Conservation (phyloP, 2,888 invertebrate genomes). For the Oscheius sp. region DNA sequence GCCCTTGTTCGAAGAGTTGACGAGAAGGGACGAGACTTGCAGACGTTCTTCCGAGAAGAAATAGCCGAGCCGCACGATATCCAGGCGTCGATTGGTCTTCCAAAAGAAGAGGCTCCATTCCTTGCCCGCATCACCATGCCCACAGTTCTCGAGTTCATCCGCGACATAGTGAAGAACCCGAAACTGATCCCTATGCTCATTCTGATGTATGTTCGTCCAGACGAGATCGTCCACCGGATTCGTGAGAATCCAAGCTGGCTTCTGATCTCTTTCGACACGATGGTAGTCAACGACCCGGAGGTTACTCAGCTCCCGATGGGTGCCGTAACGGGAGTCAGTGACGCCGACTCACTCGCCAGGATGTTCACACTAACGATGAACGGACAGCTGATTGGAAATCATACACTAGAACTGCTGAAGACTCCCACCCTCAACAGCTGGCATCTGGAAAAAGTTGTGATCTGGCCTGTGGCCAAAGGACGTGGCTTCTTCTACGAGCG, state of each 20-base stretch:
- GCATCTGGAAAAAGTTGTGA: conserved; percentile 65
- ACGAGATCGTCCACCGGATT: conserved; percentile 55
- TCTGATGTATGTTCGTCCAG: conserved; percentile 51
- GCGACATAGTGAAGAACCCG: conserved; percentile 50
- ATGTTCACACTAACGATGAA: conserved; percentile 52
- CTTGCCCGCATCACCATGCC: conserved; percentile 59
- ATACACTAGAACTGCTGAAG: conserved; percentile 51
- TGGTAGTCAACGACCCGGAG: conserved; percentile 63
- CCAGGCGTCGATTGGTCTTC: conserved; percentile 60
- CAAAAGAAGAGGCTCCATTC: conserved; percentile 43
- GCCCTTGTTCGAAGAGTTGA: conserved; percentile 58
- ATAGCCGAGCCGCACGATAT: conserved; percentile 59
- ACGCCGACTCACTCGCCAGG: conserved; percentile 57
- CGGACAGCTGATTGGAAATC: conserved; percentile 57
- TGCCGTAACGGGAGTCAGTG: conserved; percentile 63
- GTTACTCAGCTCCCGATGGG: conserved; percentile 59
- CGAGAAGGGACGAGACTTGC: conserved; percentile 53
- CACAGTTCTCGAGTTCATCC: conserved; percentile 55
- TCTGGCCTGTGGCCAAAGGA: conserved; percentile 70
- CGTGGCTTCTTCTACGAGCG: conserved; percentile 70
- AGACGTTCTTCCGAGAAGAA: conserved; percentile 71
- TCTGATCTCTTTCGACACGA: conserved; percentile 56
- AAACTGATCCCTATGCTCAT: conserved; percentile 30
- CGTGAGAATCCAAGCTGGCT: conserved; percentile 63
- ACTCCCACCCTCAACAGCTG: conserved; percentile 63